These are phyloP conservation scores for Heliocidaris erythrogramma DNA, from an alignment of 35 echinoderm and acorn worm species.

Conservation along the genomic window DNA sequence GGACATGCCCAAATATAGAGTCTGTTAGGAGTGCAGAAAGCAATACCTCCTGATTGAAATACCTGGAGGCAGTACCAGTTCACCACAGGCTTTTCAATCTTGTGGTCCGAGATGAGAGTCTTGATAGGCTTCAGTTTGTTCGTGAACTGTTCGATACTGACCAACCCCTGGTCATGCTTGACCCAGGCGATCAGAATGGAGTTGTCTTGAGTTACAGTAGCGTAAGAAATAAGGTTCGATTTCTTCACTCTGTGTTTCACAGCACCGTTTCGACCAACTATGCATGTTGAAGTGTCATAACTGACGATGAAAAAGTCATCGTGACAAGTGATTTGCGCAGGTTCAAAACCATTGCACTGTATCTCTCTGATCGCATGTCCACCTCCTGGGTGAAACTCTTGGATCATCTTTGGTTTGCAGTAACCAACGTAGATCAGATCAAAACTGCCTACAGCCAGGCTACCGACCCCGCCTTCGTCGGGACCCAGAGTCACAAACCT, in stretches of 20 bases:
- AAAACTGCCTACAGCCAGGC: not conserved
- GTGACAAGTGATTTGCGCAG: not conserved
- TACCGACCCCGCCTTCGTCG: not conserved
- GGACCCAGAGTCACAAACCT: not conserved
- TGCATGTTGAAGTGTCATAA: not conserved
- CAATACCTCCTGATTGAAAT: not conserved
- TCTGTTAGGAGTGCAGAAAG: conserved; percentile 3
- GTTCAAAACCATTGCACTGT: not conserved
- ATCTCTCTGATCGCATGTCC: not conserved
- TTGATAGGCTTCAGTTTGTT: not conserved
- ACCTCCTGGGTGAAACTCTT: not conserved
- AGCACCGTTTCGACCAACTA: not conserved
- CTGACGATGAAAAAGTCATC: not conserved
- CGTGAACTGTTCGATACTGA: not conserved
- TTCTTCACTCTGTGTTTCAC: not conserved
- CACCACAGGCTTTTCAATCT: not conserved
- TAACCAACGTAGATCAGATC: not conserved
- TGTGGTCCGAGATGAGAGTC: not conserved
- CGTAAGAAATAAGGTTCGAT: not conserved
- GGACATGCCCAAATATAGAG: not conserved
- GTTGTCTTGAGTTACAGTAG: not conserved
- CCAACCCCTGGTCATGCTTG: not conserved
- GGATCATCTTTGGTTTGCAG: not conserved
- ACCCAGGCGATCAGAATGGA: not conserved
- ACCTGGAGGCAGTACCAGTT: not conserved